Conservation (phyloP, 2,888 invertebrate genomes). For the Zele albiditarsus region DNA sequence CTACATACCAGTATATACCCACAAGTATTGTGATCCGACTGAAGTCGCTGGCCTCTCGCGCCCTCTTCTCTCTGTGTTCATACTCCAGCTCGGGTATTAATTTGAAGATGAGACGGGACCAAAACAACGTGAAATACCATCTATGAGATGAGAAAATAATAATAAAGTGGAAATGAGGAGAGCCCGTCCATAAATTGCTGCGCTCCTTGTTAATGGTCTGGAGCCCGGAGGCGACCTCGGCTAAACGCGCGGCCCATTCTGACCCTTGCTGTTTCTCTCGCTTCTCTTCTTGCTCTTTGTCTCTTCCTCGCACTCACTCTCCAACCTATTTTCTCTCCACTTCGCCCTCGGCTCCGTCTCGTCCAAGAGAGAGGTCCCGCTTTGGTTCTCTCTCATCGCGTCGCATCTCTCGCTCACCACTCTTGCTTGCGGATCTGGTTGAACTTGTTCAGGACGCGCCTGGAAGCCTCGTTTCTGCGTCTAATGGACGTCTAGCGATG, state of each 20-base stretch:
- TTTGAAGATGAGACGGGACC: slow-evolving; percentile 56
- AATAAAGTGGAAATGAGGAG: slow-evolving; percentile 72
- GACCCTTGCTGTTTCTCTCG: slow-evolving; percentile 57
- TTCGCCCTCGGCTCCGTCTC: slow-evolving; percentile 41
- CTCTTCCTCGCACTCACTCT: slow-evolving; percentile 46
- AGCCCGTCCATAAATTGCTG: slow-evolving; percentile 72
- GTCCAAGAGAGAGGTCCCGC: slow-evolving; percentile 31
- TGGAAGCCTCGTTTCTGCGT: slow-evolving; percentile 68
- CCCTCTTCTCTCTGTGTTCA: slow-evolving; percentile 27
- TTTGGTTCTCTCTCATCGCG: slow-evolving; percentile 47
- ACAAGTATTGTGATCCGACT: background rate
- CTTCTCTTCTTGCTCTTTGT: slow-evolving; percentile 38
- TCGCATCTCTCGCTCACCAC: slow-evolving; percentile 16
- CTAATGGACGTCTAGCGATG: slow-evolving; percentile 70
- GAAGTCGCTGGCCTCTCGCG: slow-evolving; percentile 21
- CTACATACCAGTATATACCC: background rate
- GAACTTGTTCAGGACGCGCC: slow-evolving; percentile 64
- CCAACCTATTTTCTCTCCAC: slow-evolving; percentile 46
- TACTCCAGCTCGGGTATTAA: slow-evolving; percentile 39
- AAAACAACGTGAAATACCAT: slow-evolving; percentile 67
- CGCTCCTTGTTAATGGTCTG: slow-evolving; percentile 72
- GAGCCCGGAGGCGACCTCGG: slow-evolving; percentile 69
- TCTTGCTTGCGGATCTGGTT: slow-evolving; percentile 56
- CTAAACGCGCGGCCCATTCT: slow-evolving; percentile 67
- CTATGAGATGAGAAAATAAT: slow-evolving; percentile 72